Base-by-base conservation (phyloP, 2,113 vertebrate genomes). In the Prolemur simus region DNA sequence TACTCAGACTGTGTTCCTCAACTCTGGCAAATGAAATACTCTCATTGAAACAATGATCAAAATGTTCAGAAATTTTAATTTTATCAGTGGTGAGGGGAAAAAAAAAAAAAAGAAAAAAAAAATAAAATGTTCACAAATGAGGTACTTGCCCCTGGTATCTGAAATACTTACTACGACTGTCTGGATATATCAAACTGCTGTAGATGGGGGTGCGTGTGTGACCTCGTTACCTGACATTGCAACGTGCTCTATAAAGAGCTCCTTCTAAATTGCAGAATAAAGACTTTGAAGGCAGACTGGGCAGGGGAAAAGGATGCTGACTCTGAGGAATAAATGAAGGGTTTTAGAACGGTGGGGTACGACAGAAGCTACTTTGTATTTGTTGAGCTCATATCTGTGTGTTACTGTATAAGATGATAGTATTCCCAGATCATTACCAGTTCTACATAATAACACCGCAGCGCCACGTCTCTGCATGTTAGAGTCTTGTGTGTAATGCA, bases 51-150 rank as follows among this genome's bases (percentile, higher is more conserved):
- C 39, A 82, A 2, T 42, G 10, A 91, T 88, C 54, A 86, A 85
- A 82, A 68, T n/a, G n/a, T n/a, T n/a, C n/a, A n/a, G n/a, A n/a
- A n/a, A n/a, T n/a, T n/a, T n/a, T n/a, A n/a, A n/a, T n/a, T n/a
- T n/a, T n/a, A n/a, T n/a, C n/a, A n/a, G n/a, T n/a, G n/a, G n/a
- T n/a, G n/a, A n/a, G n/a, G n/a, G n/a, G n/a, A n/a, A n/a, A n/a
- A n/a, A n/a, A n/a, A n/a, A n/a, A n/a, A n/a, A n/a, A n/a, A n/a
- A n/a, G n/a, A n/a, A n/a, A n/a, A n/a, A n/a, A n/a, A 86, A 85
- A 82, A 68, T 60, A 86, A 85, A 82, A 68, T 86, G 39, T 42
- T 73, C 39, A 91, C 42, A 95, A 96, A 80, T 95, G 34, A 97
- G 10, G 3, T 91, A 49, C 32, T 85, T 91, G 73, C 47, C 10